Percentiles rank a stretch among this genome's conserved stretches.
phyloP scores from a whole-genome alignment of 2,797 vertebrate genomes.

The Platyrinchus mystaceus region DNA sequence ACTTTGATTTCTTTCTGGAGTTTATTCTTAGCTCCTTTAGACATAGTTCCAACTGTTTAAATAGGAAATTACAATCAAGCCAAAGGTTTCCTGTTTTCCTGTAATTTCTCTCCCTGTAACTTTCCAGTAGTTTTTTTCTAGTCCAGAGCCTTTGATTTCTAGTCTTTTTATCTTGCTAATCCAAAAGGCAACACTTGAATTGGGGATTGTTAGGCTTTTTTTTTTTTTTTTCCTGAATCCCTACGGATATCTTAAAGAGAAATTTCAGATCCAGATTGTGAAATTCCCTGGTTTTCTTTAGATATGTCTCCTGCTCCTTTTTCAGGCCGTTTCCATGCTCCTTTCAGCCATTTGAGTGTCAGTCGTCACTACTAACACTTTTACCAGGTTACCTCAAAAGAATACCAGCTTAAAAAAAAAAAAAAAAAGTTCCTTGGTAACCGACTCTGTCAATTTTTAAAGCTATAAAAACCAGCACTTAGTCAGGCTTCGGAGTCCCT shows the following conservation, averaged over 20 bases:
- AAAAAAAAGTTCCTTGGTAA: not conserved
- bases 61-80: not conserved
- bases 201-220: not conserved
- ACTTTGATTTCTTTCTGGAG: not conserved
- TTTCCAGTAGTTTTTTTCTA: not conserved
- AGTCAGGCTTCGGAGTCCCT: not conserved
- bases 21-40: conserved; percentile 36
- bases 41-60: not conserved
- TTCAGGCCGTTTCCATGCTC: not conserved
- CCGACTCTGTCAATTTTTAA: fast-evolving
- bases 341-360: not conserved
- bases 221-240: not conserved
- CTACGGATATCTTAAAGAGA: fast-evolving
- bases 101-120: not conserved
- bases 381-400: fast-evolving
- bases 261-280: not conserved
- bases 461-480: not conserved
- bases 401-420: not conserved
- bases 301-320: not conserved
- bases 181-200: not conserved
- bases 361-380: not conserved
- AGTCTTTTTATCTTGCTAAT: not conserved
- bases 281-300: not conserved
- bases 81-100: conserved; percentile 2
- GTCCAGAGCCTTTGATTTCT: not conserved